These are phyloP conservation scores for Hirundo rustica DNA, from an alignment of 2,797 vertebrate species.

Conservation along the genomic window DNA sequence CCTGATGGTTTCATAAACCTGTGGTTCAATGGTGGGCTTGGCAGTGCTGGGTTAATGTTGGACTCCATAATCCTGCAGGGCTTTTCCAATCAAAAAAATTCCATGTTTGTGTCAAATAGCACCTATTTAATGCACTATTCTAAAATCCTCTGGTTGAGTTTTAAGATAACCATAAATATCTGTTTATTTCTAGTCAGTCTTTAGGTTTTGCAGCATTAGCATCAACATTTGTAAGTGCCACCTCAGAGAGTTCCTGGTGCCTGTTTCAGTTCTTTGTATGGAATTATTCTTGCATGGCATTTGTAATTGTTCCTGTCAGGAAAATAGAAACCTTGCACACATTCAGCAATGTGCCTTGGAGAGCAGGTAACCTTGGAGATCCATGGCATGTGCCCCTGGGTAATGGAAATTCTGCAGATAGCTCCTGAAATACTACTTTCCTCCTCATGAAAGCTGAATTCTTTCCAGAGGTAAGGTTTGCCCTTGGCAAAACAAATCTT, in stretches of 20 bases:
- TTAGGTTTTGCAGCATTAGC: conserved; percentile 34
- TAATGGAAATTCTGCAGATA: conserved; percentile 72
- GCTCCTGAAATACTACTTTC: conserved; percentile 41
- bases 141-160: background rate
- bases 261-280: conserved; percentile 60
- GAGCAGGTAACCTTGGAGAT: conserved; percentile 77
- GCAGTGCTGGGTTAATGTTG: background rate
- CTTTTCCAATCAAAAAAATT: background rate
- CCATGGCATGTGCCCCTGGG: conserved; percentile 65
- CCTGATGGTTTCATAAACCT: background rate
- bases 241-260: conserved; percentile 58
- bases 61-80: background rate
- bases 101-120: background rate
- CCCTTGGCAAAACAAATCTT: conserved; percentile 83
- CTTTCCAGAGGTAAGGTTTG: conserved; percentile 80
- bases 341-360: conserved; percentile 79
- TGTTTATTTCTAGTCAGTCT: background rate
- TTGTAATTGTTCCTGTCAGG: conserved; percentile 85
- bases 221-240: conserved; percentile 39
- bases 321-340: conserved; percentile 79
- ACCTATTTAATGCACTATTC: background rate
- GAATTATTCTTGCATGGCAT: conserved; percentile 82
- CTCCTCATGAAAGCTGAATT: conserved; percentile 36
- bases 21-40: background rate
- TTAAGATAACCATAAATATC: background rate